Percentiles rank a stretch among this genome's conserved stretches.
phyloP scores from a whole-genome alignment of 2,113 vertebrate genomes.

The Geococcyx californianus region DNA sequence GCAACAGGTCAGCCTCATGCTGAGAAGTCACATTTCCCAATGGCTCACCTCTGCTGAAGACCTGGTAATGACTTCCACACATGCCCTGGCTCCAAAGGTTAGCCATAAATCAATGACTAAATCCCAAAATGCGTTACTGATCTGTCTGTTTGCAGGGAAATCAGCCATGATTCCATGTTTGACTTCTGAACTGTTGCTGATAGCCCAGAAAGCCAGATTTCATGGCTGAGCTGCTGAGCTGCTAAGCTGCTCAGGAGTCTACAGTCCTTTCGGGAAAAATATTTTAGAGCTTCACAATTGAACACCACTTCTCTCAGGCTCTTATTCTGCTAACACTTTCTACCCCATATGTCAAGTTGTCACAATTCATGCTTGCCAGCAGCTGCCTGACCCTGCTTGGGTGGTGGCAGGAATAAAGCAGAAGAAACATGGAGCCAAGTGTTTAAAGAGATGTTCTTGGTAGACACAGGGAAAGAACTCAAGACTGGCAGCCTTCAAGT shows the following conservation, averaged over 20 bases:
- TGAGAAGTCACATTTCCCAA: background rate
- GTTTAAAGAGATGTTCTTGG: conserved; percentile 13
- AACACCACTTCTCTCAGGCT: conserved; percentile 4
- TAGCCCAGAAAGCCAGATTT: background rate
- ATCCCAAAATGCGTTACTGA: background rate
- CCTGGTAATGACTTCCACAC: background rate
- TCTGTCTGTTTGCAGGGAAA: background rate
- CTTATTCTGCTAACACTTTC: conserved; percentile 18
- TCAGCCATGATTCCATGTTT: background rate
- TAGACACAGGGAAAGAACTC: background rate
- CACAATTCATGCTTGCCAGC: conserved; percentile 14
- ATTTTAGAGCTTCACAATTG: background rate
- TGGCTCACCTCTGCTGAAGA: background rate
- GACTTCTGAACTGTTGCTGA: background rate
- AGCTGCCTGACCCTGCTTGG: conserved; percentile 11
- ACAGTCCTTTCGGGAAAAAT: background rate
- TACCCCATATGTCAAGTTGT: background rate
- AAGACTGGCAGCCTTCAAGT: background rate
- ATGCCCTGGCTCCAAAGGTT: background rate
- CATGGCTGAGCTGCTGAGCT: background rate
- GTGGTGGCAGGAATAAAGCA: conserved; percentile 1
- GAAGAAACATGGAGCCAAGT: background rate
- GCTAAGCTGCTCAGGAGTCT: background rate
- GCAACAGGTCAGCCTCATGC: background rate
- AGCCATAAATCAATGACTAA: background rate